A percentile compares a stretch with the other conserved stretches of the same genome.
Evolutionary conservation across 92 coral and sea anemone species (phyloP).

Genomic region (Meandrina meandrites): DNA sequence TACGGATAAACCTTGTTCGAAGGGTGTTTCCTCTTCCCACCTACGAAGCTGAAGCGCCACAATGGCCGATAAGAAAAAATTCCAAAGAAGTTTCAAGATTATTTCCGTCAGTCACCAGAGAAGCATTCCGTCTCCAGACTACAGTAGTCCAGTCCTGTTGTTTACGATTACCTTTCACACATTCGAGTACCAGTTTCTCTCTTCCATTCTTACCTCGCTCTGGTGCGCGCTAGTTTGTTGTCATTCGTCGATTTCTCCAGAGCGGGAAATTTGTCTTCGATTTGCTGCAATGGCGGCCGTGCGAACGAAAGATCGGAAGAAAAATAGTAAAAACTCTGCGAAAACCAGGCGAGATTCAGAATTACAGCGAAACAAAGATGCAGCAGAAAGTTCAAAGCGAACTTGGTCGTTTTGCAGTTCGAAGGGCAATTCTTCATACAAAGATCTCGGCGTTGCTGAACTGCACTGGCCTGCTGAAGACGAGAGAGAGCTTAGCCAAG

Average conservation of each 20-base stretch:
- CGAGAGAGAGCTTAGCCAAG: slow-evolving; percentile 83
- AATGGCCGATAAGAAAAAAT: not conserved
- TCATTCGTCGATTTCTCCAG: slow-evolving; percentile 13
- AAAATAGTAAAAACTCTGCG: not conserved
- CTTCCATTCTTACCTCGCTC: slow-evolving; percentile 17
- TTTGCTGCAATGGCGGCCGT: slow-evolving; percentile 31
- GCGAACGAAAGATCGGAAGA: slow-evolving; percentile 38
- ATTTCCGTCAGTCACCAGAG: not conserved
- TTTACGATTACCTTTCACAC: not conserved
- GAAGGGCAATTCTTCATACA: slow-evolving; percentile 5
- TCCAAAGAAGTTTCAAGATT: too few species aligned
- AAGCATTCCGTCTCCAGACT: not conserved
- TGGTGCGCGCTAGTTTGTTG: slow-evolving; percentile 7
- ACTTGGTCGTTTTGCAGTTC: not conserved
- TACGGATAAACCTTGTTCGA: too few species aligned
- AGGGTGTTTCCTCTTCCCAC: not conserved
- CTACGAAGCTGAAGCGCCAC: not conserved
- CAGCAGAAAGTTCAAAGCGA: not conserved
- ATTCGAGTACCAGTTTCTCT: not conserved
- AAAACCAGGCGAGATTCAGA: slow-evolving; percentile 18
- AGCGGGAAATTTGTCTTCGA: slow-evolving; percentile 59
- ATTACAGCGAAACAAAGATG: not conserved
- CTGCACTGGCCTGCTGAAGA: slow-evolving; percentile 89
- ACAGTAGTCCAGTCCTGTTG: not conserved
- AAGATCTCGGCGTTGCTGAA: slow-evolving; percentile 75